These are phyloP conservation scores for Seira ritae DNA, from an alignment of 2,888 invertebrate genomes.

Conservation along the genomic window DNA sequence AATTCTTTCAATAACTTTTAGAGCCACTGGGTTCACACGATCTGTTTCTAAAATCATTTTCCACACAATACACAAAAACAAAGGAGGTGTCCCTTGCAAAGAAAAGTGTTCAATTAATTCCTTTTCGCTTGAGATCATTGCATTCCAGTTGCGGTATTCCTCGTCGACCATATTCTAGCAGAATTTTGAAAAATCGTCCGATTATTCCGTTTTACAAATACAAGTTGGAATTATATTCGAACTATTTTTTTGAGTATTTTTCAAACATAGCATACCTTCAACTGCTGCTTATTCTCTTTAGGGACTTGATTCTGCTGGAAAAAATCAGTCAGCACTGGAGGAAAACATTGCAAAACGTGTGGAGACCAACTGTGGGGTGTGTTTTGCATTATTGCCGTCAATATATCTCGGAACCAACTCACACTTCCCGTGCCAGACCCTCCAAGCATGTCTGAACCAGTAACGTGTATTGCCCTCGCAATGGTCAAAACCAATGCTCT, in stretches of 20 bases:
- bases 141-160: constrained; percentile 96
- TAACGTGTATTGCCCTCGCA: constrained; percentile 95
- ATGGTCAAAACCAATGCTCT: constrained; percentile 93
- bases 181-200: neutral
- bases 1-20: constrained; percentile 94
- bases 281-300: constrained; percentile 91
- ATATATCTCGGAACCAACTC: constrained; percentile 92
- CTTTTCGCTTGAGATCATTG: constrained; percentile 94
- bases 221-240: too few species aligned
- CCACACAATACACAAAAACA: constrained; percentile 95
- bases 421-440: constrained; percentile 75
- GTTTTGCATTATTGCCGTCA: constrained; percentile 92
- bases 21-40: constrained; percentile 94
- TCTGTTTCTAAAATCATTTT: constrained; percentile 94
- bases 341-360: constrained; percentile 94
- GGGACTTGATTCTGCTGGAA: constrained; percentile 90
- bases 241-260: too few species aligned
- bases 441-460: constrained; percentile 78
- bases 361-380: constrained; percentile 97
- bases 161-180: constrained; percentile 90
- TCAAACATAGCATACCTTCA: constrained; percentile 79
- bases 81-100: constrained; percentile 91
- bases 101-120: constrained; percentile 97
- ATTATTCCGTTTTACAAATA: constrained; percentile 1
- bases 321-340: constrained; percentile 91